Conservation (phyloP, 2,797 vertebrate species). For the Myotis daubentonii region DNA sequence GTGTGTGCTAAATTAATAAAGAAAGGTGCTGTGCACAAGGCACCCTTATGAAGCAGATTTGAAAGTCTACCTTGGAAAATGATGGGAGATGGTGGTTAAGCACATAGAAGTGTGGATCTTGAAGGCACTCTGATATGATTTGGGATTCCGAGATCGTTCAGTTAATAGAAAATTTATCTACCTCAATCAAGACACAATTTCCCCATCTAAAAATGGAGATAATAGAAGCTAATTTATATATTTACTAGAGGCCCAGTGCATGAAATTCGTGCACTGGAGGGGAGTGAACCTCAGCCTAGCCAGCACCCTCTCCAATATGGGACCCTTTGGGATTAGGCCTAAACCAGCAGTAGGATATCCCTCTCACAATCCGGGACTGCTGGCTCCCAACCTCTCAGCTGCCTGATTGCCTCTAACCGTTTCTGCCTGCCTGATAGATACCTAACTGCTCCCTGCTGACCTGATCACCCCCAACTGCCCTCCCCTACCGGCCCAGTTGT, state of each 20-base stretch:
- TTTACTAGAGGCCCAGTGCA: neutral
- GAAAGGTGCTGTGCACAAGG: neutral
- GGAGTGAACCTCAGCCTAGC: too few species aligned
- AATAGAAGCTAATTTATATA: neutral
- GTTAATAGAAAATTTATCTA: neutral
- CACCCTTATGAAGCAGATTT: neutral
- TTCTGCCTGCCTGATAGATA: too few species aligned
- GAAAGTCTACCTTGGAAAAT: neutral
- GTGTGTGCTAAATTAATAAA: neutral
- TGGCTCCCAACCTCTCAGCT: too few species aligned
- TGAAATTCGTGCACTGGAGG: too few species aligned
- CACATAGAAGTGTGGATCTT: neutral
- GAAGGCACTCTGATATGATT: neutral
- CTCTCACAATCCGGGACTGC: too few species aligned
- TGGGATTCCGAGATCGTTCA: neutral
- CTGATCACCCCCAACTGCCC: too few species aligned
- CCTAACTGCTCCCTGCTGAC: too few species aligned
- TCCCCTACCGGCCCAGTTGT: accelerated
- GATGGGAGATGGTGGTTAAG: neutral
- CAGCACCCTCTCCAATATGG: too few species aligned
- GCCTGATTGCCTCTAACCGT: too few species aligned
- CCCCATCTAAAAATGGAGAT: neutral
- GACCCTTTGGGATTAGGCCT: too few species aligned
- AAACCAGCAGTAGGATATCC: too few species aligned
- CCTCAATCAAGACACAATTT: neutral